Evolutionary conservation across 2,797 vertebrate species (phyloP).

Genomic region (Manis pentadactyla): DNA sequence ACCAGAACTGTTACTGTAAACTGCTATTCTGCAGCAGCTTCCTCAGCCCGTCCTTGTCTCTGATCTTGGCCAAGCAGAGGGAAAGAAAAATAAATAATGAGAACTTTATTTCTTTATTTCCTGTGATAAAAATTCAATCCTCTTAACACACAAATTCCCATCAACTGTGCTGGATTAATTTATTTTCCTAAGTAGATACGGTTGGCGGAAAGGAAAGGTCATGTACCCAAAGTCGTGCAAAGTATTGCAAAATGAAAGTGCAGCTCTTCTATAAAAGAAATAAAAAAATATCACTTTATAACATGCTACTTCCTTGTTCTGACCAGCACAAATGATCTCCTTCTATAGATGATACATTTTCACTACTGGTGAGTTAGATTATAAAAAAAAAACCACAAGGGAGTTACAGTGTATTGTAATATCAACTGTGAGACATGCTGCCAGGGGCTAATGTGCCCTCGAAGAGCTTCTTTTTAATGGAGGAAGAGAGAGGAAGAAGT

Average conservation of each 20-base stretch:
- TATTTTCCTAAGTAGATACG: not conserved
- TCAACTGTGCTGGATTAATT: not conserved
- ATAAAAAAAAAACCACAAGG: not conserved
- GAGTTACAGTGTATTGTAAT: not conserved
- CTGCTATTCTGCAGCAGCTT: not conserved
- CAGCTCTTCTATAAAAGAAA: not conserved
- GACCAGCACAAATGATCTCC: not conserved
- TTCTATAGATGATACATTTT: not conserved
- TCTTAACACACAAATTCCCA: not conserved
- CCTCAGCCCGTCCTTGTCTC: not conserved
- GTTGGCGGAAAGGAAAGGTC: not conserved
- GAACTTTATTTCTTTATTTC: not conserved
- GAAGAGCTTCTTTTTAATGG: not conserved
- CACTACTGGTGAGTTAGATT: not conserved
- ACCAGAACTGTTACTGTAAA: not conserved
- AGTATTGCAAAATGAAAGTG: not conserved
- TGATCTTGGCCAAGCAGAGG: not conserved
- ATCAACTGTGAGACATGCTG: not conserved
- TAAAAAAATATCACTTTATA: not conserved
- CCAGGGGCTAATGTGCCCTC: not conserved
- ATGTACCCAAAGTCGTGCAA: not conserved
- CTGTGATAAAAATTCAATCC: not conserved
- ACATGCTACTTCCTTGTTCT: not conserved
- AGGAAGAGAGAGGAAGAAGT: not conserved
- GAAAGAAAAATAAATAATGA: not conserved